Conservation (phyloP, 2,797 vertebrate species). For the Myripristis jacobus region DNA sequence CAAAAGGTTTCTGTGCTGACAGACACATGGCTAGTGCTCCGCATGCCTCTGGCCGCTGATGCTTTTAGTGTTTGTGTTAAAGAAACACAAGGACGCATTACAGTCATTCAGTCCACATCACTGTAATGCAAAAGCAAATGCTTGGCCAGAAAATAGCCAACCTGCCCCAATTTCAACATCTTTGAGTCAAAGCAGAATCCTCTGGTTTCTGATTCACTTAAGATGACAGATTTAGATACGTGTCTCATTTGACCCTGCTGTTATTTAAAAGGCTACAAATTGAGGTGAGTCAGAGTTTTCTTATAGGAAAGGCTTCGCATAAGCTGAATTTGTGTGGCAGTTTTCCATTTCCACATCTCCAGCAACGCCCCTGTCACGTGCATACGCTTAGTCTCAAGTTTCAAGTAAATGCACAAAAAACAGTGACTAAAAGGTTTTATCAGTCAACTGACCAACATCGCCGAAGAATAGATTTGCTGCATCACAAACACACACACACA, state of each 20-base stretch:
- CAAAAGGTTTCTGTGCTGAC: constrained; percentile 43
- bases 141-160: neutral
- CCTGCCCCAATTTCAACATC: constrained; percentile 28
- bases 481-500: neutral
- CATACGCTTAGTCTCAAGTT: constrained; percentile 3
- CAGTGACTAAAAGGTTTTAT: constrained; percentile 6
- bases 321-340: neutral
- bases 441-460: constrained; percentile 6
- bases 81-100: constrained; percentile 33
- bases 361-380: neutral
- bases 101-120: constrained; percentile 8
- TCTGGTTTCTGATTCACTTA: constrained; percentile 19
- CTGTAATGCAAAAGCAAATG: neutral
- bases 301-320: too few species aligned
- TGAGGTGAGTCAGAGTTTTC: too few species aligned
- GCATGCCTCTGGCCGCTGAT: constrained; percentile 6
- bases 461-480: constrained; percentile 16
- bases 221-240: constrained; percentile 5
- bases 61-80: constrained; percentile 35
- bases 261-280: constrained; percentile 41
- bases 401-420: neutral
- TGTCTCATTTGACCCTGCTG: constrained; percentile 12
- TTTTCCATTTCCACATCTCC: constrained; percentile 21
- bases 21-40: constrained; percentile 10
- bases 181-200: constrained; percentile 24